Evolutionary conservation across 1,140 invertebrate species (phyloP).

Genomic region (Gonatopus flavifemur): DNA sequence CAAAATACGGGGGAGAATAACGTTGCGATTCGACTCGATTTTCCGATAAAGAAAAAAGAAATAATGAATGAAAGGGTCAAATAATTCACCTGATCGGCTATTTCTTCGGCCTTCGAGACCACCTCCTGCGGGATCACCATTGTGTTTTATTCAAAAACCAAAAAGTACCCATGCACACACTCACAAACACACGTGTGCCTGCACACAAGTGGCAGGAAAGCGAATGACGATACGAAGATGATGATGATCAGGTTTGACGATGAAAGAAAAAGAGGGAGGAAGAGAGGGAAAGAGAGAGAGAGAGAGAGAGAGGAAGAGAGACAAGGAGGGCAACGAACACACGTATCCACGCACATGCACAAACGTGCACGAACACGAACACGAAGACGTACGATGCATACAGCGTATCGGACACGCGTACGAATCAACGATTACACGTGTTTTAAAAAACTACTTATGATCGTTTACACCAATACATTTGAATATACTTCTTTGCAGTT

Average conservation of each 20-base stretch:
- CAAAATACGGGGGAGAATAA: neutral
- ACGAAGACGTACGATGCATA: too few species aligned
- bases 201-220: constrained; percentile 17
- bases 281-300: constrained; percentile 5
- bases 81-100: constrained; percentile 86
- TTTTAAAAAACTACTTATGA: too few species aligned
- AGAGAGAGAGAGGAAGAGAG: constrained; percentile 2
- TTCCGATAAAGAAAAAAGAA: neutral
- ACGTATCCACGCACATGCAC: neutral
- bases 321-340: constrained; percentile 4
- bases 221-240: neutral
- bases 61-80: constrained; percentile 2
- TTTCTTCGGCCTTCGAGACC: constrained; percentile 87
- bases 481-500: too few species aligned
- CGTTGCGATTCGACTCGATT: neutral
- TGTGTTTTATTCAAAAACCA: constrained; percentile 57
- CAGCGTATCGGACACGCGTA: too few species aligned
- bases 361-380: too few species aligned
- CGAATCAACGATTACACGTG: too few species aligned
- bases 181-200: constrained; percentile 37
- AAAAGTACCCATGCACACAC: constrained; percentile 42
- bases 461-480: too few species aligned
- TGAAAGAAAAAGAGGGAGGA: neutral
- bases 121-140: constrained; percentile 87
- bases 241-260: neutral